These are phyloP conservation scores for Ammodramus savannarum DNA, from an alignment of 2,113 vertebrate species.

Conservation along the genomic window DNA sequence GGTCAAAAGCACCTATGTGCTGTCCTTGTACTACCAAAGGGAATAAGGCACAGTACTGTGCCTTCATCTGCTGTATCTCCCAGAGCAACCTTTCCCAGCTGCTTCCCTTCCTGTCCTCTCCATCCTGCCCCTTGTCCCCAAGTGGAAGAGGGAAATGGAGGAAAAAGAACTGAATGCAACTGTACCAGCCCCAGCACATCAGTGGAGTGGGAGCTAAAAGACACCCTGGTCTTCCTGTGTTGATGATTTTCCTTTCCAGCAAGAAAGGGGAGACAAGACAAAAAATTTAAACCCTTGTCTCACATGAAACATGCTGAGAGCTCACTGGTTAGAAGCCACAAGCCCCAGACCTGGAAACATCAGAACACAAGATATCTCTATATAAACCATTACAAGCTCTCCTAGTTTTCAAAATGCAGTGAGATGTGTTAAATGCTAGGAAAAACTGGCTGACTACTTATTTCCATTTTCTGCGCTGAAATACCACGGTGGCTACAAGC, in stretches of 20 bases:
- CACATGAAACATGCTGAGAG: not conserved
- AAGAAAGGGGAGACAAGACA: not conserved
- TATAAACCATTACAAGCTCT: not conserved
- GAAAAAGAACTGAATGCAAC: not conserved
- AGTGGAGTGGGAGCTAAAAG: not conserved
- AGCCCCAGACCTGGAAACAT: not conserved
- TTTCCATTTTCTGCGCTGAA: not conserved
- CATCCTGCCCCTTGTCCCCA: not conserved
- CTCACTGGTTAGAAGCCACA: not conserved
- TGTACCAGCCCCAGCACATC: not conserved
- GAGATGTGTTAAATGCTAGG: not conserved
- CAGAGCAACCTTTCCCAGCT: not conserved
- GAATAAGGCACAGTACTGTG: not conserved
- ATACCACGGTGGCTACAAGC: not conserved
- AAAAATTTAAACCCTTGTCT: not conserved
- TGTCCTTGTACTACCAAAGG: not conserved
- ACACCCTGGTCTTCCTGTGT: not conserved
- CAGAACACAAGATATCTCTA: not conserved
- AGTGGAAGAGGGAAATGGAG: not conserved
- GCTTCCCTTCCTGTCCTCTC: not conserved
- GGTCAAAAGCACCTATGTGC: not conserved
- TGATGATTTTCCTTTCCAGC: not conserved
- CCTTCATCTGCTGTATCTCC: not conserved
- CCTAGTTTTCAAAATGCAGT: not conserved
- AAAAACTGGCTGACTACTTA: not conserved